These are phyloP conservation scores for Zaprionus nigranus DNA, from an alignment of 1,140 invertebrate genomes.

Conservation along the genomic window DNA sequence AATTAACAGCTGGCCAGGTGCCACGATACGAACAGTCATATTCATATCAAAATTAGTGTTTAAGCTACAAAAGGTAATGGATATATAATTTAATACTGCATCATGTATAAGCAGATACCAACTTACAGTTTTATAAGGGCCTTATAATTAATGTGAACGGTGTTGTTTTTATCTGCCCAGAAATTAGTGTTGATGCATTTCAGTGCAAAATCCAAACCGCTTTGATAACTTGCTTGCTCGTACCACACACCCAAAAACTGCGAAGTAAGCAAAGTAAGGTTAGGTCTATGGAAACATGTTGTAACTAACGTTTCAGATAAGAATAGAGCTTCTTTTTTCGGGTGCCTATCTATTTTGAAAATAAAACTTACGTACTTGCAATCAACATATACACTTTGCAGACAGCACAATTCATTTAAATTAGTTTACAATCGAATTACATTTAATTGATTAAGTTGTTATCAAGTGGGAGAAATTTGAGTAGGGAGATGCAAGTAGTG, in stretches of 20 bases:
- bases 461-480: neutral
- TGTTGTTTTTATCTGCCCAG: constrained; percentile 86
- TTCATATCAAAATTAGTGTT: constrained; percentile 75
- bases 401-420: neutral
- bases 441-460: neutral
- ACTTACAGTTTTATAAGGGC: constrained; percentile 86
- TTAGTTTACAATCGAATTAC: neutral
- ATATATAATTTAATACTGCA: neutral
- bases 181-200: constrained; percentile 91
- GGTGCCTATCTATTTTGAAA: no score
- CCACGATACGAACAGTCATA: constrained; percentile 85
- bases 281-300: neutral
- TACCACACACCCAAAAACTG: constrained; percentile 91
- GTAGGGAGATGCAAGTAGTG: no score
- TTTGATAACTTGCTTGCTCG: constrained; percentile 91
- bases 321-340: no score
- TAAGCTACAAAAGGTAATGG: constrained; percentile 35
- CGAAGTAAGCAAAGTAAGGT: neutral
- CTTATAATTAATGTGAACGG: constrained; percentile 85
- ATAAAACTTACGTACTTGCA: no score
- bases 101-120: neutral
- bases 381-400: no score
- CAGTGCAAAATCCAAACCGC: constrained; percentile 89
- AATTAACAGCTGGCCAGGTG: constrained; percentile 61
- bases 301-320: no score